Conservation (phyloP, 2,888 invertebrate species). For the Rhamnusium bicolor region DNA sequence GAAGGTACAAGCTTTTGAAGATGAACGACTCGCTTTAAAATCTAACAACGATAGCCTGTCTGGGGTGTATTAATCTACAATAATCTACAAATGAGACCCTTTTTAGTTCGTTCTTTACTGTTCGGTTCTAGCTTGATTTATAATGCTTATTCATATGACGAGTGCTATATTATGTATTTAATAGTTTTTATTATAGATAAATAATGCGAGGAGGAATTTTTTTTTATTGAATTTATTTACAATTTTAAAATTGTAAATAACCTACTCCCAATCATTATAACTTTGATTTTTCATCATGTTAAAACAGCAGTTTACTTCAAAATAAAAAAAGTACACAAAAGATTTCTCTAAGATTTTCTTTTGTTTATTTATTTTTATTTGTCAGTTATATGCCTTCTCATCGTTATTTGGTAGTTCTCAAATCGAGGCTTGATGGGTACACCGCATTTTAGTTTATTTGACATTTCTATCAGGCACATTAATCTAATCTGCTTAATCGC, state of each 20-base stretch:
- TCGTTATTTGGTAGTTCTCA: not conserved
- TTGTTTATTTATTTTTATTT: not conserved
- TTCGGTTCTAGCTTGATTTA: slow-evolving; percentile 4
- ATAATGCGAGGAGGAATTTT: not conserved
- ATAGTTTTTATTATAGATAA: no score
- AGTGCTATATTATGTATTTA: slow-evolving; percentile 1
- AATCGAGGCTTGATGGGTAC: not conserved
- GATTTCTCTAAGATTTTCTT: not conserved
- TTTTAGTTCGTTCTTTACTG: slow-evolving; percentile 2
- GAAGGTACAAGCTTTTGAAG: slow-evolving; percentile 11
- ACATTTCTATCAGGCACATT: not conserved
- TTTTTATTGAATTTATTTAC: not conserved
- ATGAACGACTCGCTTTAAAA: slow-evolving; percentile 24
- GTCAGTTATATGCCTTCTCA: not conserved
- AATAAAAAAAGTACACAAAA: no score
- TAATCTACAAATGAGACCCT: slow-evolving; percentile 18
- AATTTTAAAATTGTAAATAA: not conserved
- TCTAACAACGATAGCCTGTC: slow-evolving; percentile 19
- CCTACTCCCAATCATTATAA: no score
- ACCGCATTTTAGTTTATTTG: slow-evolving; percentile 1
- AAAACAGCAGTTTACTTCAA: no score
- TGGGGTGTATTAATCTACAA: slow-evolving; percentile 19
- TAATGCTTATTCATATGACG: slow-evolving; percentile 15
- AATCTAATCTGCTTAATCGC: slow-evolving; percentile 1
- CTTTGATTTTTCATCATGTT: no score